Conservation (phyloP, 2,797 vertebrate genomes). For the Lepidocolaptes lacrymiger region DNA sequence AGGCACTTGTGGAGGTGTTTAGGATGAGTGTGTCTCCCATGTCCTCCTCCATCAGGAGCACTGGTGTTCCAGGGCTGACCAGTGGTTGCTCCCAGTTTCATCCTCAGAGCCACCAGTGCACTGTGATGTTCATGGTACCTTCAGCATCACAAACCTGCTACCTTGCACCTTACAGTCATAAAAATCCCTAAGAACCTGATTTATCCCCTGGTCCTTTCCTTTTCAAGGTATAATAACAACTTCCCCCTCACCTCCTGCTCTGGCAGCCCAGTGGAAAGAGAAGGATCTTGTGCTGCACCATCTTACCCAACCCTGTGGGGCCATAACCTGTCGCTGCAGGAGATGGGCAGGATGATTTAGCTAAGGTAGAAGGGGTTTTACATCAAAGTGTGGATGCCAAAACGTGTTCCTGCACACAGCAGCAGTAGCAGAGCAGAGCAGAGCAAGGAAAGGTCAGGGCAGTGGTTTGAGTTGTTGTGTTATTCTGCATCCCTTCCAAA, state of each 20-base stretch:
- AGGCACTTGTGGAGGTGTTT: neutral
- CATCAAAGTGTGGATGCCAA: neutral
- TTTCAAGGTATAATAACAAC: neutral
- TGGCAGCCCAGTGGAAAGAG: neutral
- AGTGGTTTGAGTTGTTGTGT: neutral
- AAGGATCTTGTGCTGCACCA: neutral
- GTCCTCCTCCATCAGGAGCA: neutral
- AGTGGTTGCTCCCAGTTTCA: neutral
- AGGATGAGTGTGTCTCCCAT: neutral
- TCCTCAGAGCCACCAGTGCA: neutral
- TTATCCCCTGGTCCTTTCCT: neutral
- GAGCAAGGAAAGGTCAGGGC: neutral
- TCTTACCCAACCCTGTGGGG: neutral
- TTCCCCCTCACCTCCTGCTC: fast-evolving
- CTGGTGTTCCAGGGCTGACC: neutral
- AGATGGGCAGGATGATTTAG: neutral
- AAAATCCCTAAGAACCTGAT: neutral
- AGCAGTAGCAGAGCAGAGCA: neutral
- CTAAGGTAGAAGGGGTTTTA: neutral
- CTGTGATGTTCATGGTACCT: fast-evolving
- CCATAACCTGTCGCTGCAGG: neutral
- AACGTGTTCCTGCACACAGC: neutral
- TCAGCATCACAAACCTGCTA: neutral
- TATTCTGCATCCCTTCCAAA: neutral
- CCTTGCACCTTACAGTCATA: neutral